Conservation (phyloP, 2,888 invertebrate species). For the Dyspetes luteomarginatus region DNA sequence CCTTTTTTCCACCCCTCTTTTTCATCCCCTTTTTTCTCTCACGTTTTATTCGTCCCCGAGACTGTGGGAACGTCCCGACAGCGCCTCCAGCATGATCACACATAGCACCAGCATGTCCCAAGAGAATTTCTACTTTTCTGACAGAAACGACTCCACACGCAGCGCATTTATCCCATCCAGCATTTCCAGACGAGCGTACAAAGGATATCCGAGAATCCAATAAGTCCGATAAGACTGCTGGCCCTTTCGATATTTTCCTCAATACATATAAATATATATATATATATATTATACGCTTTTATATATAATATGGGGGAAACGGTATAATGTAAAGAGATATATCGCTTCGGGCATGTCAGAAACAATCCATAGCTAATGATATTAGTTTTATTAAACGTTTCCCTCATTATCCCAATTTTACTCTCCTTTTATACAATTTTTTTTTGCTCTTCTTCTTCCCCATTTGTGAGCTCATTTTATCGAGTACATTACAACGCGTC, state of each 20-base stretch:
- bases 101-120: constrained; percentile 63
- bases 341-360: too few relatives aligned
- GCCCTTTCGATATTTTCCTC: constrained; percentile 48
- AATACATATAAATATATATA: constrained; percentile 16
- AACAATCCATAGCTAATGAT: too few relatives aligned
- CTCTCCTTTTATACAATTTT: not conserved
- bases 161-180: constrained; percentile 74
- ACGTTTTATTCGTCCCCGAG: constrained; percentile 30
- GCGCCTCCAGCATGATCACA: constrained; percentile 56
- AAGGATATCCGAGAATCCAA: constrained; percentile 76
- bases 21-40: constrained; percentile 31
- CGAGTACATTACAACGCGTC: not conserved
- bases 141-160: constrained; percentile 65
- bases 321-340: too few relatives aligned
- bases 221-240: constrained; percentile 76
- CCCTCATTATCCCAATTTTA: constrained; percentile 5
- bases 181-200: constrained; percentile 75
- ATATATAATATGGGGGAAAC: too few relatives aligned
- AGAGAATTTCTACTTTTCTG: constrained; percentile 76
- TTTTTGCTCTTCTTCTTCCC: too few relatives aligned
- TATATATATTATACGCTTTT: too few relatives aligned
- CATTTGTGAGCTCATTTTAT: not conserved
- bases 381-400: constrained; percentile 20
- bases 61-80: constrained; percentile 18
- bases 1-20: constrained; percentile 32